These are phyloP conservation scores for Nomada ruficornis DNA, from an alignment of 2,888 invertebrate genomes.

Conservation along the genomic window DNA sequence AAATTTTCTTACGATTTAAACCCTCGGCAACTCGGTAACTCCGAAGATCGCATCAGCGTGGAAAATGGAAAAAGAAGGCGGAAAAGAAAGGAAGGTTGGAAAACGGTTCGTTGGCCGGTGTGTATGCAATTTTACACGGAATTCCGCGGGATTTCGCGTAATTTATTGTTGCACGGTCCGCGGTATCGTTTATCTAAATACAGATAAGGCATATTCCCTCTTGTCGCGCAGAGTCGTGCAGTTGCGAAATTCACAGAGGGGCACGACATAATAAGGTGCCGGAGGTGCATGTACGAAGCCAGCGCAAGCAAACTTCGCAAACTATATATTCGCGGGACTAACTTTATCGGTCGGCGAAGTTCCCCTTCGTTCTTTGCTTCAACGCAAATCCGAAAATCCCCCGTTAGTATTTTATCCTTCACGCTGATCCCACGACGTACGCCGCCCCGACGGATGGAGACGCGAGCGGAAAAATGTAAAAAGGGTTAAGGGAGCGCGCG, in stretches of 20 bases:
- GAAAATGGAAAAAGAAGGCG: neutral
- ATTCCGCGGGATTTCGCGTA: slow-evolving; percentile 24
- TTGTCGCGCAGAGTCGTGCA: slow-evolving; percentile 19
- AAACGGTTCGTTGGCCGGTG: neutral
- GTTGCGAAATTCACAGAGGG: slow-evolving; percentile 41
- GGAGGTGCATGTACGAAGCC: slow-evolving; percentile 16
- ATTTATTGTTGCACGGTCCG: slow-evolving; percentile 38
- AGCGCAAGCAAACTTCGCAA: slow-evolving; percentile 3
- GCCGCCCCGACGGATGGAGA: slow-evolving; percentile 2
- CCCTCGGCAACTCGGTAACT: neutral
- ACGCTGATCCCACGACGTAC: neutral
- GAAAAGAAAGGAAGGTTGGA: neutral
- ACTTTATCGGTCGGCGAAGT: slow-evolving; percentile 39
- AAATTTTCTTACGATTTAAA: slow-evolving; percentile 2
- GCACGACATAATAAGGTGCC: slow-evolving; percentile 30
- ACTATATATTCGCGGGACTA: slow-evolving; percentile 37
- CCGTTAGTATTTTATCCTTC: slow-evolving; percentile 38
- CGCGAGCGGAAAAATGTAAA: slow-evolving; percentile 21
- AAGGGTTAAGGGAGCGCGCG: neutral
- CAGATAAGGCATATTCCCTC: slow-evolving; percentile 46
- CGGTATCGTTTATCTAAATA: slow-evolving; percentile 42
- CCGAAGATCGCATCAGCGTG: neutral
- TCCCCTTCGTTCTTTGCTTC: slow-evolving; percentile 20
- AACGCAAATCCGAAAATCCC: slow-evolving; percentile 51
- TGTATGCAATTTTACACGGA: slow-evolving; percentile 5